Evolutionary conservation across 2,888 invertebrate species (phyloP), one percentile per base, ranked within the genome.

Genomic region (Aelia acuminata): DNA sequence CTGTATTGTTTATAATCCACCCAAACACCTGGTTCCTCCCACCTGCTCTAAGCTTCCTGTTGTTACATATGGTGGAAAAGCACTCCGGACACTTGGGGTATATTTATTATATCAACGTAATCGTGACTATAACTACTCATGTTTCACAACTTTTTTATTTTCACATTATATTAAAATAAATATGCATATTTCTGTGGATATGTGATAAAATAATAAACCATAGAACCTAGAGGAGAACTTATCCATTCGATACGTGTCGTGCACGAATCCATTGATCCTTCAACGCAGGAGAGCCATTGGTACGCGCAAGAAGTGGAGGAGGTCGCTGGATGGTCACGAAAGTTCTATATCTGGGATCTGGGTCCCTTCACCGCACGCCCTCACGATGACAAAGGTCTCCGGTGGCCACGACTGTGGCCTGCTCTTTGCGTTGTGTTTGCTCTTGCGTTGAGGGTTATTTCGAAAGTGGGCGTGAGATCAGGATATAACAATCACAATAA

Each of bases 291-390:
- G 63, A 5, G 31, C 7, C 35, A 70, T 35, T 70, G 31, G 18
- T 70, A 4, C 5, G 63, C 35, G 35, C 63, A 35, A 70, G 63
- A 63, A 31, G 63, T 63, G 31, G 63, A 63, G 26, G 63, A 57
- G n/a, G 26, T 26, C 26, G 26, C 3, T 26, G 75, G 75, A 75
- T n/a, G 80, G 80, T 80, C 80, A 80, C 80, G 80, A 80, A 80
- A 43, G n/a, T n/a, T 80, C 39, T 80, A n/a, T 39, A 47, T 47
- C 80, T 80, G 0, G 5, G 80, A 80, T 80, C 43, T 80, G 22
- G 80, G 39, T 47, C 80, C 80, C 80, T 80, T 80, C 80, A 80
- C 80, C 43, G 80, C 80, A 80, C 80, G 80, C 31, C 35, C 8
- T 47, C 43, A 80, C 80, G 43, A 47, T 11, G 31, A n/a, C 80